phyloP scores from a whole-genome alignment of 2,797 vertebrate genomes.

The Gorsachius magnificus region DNA sequence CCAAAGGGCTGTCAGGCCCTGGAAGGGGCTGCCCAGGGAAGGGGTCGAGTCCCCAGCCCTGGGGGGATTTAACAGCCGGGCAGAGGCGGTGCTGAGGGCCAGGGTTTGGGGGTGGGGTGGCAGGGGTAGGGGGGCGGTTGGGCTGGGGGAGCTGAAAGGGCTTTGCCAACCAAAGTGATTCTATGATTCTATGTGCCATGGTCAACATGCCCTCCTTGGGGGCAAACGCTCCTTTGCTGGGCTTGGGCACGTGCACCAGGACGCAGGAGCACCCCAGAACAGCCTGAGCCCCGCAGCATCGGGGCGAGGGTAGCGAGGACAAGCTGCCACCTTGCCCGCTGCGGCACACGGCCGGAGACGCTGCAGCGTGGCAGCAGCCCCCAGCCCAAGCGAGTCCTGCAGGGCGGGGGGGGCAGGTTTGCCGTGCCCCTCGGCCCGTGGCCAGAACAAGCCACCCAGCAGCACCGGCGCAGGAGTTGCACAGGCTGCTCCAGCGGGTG shows the following conservation, averaged over 20 bases:
- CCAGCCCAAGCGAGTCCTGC: neutral
- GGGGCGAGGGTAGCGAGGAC: neutral
- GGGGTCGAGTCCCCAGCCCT: too few species aligned
- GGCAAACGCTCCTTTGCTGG: neutral
- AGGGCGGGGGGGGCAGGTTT: too few species aligned
- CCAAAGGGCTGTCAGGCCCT: too few species aligned
- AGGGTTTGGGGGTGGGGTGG: too few species aligned
- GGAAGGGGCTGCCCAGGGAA: too few species aligned
- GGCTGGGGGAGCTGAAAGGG: too few species aligned
- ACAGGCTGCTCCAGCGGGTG: fast-evolving
- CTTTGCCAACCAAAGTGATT: too few species aligned
- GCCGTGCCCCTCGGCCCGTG: neutral
- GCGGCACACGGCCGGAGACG: fast-evolving
- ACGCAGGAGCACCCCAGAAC: neutral
- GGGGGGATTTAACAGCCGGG: too few species aligned
- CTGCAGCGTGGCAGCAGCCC: neutral
- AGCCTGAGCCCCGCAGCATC: neutral
- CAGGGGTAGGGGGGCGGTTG: too few species aligned
- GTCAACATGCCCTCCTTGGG: fast-evolving
- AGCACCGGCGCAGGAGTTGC: neutral
- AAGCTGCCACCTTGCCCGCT: neutral
- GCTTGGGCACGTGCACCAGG: neutral
- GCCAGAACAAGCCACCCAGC: neutral
- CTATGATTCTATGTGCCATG: too few species aligned
- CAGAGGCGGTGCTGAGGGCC: too few species aligned